Evolutionary conservation across 2,888 invertebrate genomes (phyloP).

Genomic region (Brachypalpus laphriformis): DNA sequence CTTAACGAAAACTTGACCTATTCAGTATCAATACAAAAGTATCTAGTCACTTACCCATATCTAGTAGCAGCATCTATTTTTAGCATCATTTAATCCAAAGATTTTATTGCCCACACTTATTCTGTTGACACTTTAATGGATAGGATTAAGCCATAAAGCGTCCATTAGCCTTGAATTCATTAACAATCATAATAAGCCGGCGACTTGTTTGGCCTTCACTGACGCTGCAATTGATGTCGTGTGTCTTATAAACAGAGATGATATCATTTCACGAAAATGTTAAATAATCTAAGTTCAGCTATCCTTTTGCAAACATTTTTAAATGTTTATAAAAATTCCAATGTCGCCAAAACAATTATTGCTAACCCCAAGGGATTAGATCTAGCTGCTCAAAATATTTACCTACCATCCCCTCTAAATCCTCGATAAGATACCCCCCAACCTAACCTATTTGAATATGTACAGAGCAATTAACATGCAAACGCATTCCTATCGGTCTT

Average conservation of each 20-base stretch:
- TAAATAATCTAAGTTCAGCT: neutral
- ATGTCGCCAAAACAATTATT: neutral
- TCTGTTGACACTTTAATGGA: neutral
- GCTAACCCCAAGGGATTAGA: neutral
- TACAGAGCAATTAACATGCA: neutral
- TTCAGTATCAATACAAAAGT: neutral
- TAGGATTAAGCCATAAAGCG: neutral
- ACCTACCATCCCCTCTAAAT: too few relatives aligned
- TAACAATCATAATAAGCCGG: conserved; percentile 29
- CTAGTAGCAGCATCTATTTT: neutral
- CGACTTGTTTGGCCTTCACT: conserved; percentile 23
- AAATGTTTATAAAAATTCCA: conserved; percentile 29
- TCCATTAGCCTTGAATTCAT: neutral
- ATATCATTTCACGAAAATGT: conserved; percentile 36
- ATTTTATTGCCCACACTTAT: neutral
- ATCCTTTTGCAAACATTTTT: conserved; percentile 12
- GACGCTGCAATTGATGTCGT: conserved; percentile 19
- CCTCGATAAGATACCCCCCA: neutral
- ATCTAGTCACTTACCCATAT: neutral
- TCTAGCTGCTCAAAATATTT: conserved; percentile 4
- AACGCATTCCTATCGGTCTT: neutral
- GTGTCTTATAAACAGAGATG: conserved; percentile 16
- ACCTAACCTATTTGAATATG: neutral
- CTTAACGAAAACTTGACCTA: neutral
- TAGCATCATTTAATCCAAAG: neutral